Percentiles rank a stretch among this genome's conserved stretches.
phyloP scores from a whole-genome alignment of 2,113 vertebrate species.

The Ictidomys tridecemlineatus region DNA sequence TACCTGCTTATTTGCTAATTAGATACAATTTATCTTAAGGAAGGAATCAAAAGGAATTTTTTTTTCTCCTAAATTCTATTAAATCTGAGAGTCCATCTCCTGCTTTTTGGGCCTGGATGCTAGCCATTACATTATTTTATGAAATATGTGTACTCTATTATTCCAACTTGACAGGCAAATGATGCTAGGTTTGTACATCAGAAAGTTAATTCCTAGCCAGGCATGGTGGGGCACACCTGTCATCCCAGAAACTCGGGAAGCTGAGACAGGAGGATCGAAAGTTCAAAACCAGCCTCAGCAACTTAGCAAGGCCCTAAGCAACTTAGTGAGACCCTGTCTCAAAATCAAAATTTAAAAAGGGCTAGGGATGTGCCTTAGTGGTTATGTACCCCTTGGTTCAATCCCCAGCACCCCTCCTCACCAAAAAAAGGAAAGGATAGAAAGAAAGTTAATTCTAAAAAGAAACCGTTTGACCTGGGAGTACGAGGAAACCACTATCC shows the following conservation, averaged over 20 bases:
- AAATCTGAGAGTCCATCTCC: slow-evolving; percentile 31
- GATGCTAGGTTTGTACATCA: background rate
- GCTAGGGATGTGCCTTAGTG: no score
- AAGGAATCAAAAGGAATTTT: background rate
- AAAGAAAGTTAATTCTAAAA: background rate
- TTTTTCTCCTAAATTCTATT: background rate
- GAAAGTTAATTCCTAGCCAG: background rate
- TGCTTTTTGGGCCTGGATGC: background rate
- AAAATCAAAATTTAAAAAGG: no score
- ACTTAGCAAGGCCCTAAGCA: no score
- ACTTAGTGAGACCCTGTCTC: no score
- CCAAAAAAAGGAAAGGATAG: no score
- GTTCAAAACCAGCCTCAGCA: no score
- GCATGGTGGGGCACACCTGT: no score
- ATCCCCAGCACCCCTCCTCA: no score
- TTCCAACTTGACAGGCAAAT: background rate
- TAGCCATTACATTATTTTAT: slow-evolving; percentile 17
- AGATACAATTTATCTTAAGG: slow-evolving; percentile 11
- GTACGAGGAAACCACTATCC: background rate
- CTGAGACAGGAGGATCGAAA: no score
- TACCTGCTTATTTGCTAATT: slow-evolving; percentile 57
- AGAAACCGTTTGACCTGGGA: background rate
- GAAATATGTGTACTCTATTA: background rate
- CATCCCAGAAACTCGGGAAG: no score
- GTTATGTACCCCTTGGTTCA: no score